Evolutionary conservation across 2,888 invertebrate genomes (phyloP), one percentile per base, ranked within the genome.

Genomic region (Chrysolina oricalcia): DNA sequence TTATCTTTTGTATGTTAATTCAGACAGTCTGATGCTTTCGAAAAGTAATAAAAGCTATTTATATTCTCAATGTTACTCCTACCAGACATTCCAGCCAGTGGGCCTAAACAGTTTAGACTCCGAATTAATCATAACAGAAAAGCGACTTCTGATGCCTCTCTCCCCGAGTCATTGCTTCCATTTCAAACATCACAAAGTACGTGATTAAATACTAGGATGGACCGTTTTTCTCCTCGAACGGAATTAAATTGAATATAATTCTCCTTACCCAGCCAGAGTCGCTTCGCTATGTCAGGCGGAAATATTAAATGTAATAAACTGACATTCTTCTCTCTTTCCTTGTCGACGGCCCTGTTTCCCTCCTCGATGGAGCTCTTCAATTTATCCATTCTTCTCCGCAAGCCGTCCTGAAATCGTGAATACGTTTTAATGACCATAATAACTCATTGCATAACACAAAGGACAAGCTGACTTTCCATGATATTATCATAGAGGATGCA

Each of bases 271-370:
- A 97, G 90, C 98, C 98, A 98, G 63, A 98, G 91, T 76, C 97
- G 92, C 88, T 97, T 96, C 4, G 98, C 98, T 81, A 98, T 97
- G 87, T 97, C 96, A 41, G 97, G 96, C 17, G 98, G 98, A 87
- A 98, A 98, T 89, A 98, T 97, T 86, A 97, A 92, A 89, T 97
- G 96, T 70, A 98, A 91, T 10, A 98, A 91, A 82, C 97, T 97
- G 85, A 98, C 97, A 86, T 98, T 98, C 90, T 97, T 98, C 89
- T 97, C 96, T 80, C 97, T 91, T 87, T 98, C 98, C 82, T 96
- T 95, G 85, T 97, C 96, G 0, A 98, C 98, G 0, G 97, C 97
- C 82, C 93, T 92, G 85, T 96, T 97, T 15, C 97, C 97, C 88
- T 97, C 97, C 89, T 97, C 97, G 86, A 98, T 97, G 41, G 96